Evolutionary conservation across 2,113 vertebrate species (phyloP).

Genomic region (Leptocoma aspasia): DNA sequence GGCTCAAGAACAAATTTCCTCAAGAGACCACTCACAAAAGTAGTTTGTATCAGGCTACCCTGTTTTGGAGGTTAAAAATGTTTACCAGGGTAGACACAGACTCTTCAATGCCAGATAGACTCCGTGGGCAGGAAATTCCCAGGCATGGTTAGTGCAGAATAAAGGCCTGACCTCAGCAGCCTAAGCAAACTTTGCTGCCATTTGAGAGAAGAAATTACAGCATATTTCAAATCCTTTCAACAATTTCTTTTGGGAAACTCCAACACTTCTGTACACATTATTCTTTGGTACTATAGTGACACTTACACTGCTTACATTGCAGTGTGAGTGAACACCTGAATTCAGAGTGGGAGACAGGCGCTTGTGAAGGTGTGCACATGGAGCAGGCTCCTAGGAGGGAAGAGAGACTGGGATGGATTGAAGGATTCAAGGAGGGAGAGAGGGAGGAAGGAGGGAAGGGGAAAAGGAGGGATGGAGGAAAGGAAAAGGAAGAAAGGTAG

Average conservation of each 20-base stretch:
- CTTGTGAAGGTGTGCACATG: neutral
- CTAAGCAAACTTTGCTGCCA: neutral
- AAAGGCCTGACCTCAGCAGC: neutral
- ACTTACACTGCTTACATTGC: neutral
- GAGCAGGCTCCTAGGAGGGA: neutral
- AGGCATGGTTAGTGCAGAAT: neutral
- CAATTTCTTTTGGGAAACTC: neutral
- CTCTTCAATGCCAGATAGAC: neutral
- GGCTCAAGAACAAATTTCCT: accelerated
- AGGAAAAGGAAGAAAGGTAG: too few species aligned
- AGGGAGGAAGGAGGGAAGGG: too few species aligned
- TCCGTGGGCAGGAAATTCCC: neutral
- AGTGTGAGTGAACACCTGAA: neutral
- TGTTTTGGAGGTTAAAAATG: neutral
- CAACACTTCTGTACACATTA: neutral
- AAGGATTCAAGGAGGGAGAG: neutral
- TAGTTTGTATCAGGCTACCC: neutral
- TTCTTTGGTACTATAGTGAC: neutral
- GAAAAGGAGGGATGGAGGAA: neutral
- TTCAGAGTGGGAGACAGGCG: neutral
- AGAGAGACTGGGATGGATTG: too few species aligned
- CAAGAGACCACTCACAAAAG: neutral
- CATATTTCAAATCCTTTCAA: neutral
- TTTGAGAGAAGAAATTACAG: neutral
- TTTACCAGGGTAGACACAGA: neutral